Evolutionary conservation across 1,140 invertebrate genomes (phyloP), one percentile per base, ranked within the genome.

Genomic region (Augochlora pura): DNA sequence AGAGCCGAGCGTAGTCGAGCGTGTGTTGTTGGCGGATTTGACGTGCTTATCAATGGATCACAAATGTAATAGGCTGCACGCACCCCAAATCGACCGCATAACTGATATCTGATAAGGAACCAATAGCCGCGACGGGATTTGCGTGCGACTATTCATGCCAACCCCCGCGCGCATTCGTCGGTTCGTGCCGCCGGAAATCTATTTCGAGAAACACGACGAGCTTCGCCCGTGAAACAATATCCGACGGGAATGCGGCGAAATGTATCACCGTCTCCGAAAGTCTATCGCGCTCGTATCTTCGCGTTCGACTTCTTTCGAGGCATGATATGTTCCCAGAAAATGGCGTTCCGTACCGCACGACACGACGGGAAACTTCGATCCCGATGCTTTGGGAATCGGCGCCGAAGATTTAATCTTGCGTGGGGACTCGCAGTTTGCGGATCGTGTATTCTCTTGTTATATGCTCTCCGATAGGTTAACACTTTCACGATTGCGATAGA

Each of bases 41-140:
- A 92, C 90, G 91, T 88, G 87, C 88, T 91, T 91, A 92, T 91
- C 90, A 91, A 91, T 90, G 82, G 87, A 91, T 91, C 87, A 81
- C 87, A 82, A 81, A 82, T 85, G 87, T 88, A 90, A 91, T 91
- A 91, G 87, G 82, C 86, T 87, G 86, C 88, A 90, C 89, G 89
- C 86, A 90, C 86, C 83, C 89, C 67, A 88, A 90, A 89, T 88
- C 85, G 87, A 90, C 85, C 84, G 77, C 84, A 88, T 87, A 88
- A 91, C 86, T 78, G 87, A 89, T 90, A 90, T 91, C 87, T 87
- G 86, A 90, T 89, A 88, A 87, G 85, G 75, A 88, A 86, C 86
- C 81, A 89, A 90, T 90, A 88, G 79, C 81, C 81, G 81, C 75
- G 74, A 80, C 77, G 75, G 76, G 74, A 87, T 86, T 87, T 80